Evolutionary conservation across 2,888 invertebrate species (phyloP).

Genomic region (Orthonychiurus folsomi): DNA sequence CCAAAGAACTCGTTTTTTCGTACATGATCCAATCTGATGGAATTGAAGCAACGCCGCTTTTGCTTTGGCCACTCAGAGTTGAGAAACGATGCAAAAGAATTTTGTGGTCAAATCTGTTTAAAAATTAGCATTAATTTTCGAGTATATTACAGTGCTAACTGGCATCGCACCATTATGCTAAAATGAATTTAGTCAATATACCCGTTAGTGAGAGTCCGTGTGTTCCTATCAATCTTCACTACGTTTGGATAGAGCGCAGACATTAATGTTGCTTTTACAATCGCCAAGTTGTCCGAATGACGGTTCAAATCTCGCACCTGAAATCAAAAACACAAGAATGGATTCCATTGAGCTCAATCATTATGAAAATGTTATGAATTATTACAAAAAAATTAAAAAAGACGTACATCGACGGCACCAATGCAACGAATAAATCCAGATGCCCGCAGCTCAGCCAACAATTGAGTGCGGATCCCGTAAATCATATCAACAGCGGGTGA

Average conservation of each 20-base stretch:
- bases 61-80: background rate
- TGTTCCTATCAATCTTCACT: background rate
- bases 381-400: too few species aligned
- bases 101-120: background rate
- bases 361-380: too few species aligned
- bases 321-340: too few species aligned
- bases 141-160: too few species aligned
- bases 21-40: conserved; percentile 8
- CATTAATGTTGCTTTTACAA: conserved; percentile 79
- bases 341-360: too few species aligned
- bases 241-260: conserved; percentile 86
- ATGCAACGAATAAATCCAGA: conserved; percentile 53
- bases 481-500: conserved; percentile 83
- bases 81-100: background rate
- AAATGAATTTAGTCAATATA: background rate
- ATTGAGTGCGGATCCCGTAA: conserved; percentile 68
- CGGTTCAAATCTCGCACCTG: conserved; percentile 75
- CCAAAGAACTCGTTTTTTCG: background rate
- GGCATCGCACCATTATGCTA: too few species aligned
- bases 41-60: background rate
- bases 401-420: conserved; percentile 54
- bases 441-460: conserved; percentile 67
- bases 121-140: too few species aligned
- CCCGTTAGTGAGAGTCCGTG: background rate
- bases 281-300: conserved; percentile 77